phyloP scores from a whole-genome alignment of 2,113 vertebrate genomes.

The Triplophysa rosa region DNA sequence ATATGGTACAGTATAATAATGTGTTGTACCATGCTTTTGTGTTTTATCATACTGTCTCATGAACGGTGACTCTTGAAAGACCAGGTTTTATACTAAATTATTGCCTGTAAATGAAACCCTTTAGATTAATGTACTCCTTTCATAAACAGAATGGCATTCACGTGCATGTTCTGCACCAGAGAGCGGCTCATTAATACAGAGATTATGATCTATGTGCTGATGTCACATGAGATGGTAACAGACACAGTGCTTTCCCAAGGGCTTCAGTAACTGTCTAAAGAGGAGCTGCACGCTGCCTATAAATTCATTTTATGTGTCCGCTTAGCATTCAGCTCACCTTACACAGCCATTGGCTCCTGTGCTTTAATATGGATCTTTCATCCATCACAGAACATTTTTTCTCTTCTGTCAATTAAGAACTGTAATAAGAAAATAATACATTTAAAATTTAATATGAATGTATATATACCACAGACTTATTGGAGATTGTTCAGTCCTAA shows the following conservation, averaged over 20 bases:
- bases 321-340: constrained; percentile 51
- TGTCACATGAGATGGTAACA: constrained; percentile 7
- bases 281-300: constrained; percentile 15
- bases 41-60: not conserved
- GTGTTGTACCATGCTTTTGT: not conserved
- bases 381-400: not conserved
- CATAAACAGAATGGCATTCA: not conserved
- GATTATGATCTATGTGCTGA: constrained; percentile 24
- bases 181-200: constrained; percentile 21
- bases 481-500: not conserved
- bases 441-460: not conserved
- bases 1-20: not conserved
- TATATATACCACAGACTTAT: not conserved
- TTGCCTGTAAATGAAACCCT: constrained; percentile 1
- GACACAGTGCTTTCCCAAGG: constrained; percentile 8
- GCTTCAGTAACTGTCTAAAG: constrained; percentile 24
- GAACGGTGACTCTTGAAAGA: not conserved
- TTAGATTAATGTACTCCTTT: not conserved
- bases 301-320: constrained; percentile 30
- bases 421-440: not conserved
- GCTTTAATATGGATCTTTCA: constrained; percentile 39
- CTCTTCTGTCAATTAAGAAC: not conserved
- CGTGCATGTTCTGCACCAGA: constrained; percentile 4
- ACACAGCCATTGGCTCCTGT: not conserved
- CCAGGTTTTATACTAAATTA: not conserved